A percentile compares a stretch with the other conserved stretches of the same genome.
Conservation (phyloP, 1,140 invertebrate species). For the Planococcus citri region DNA sequence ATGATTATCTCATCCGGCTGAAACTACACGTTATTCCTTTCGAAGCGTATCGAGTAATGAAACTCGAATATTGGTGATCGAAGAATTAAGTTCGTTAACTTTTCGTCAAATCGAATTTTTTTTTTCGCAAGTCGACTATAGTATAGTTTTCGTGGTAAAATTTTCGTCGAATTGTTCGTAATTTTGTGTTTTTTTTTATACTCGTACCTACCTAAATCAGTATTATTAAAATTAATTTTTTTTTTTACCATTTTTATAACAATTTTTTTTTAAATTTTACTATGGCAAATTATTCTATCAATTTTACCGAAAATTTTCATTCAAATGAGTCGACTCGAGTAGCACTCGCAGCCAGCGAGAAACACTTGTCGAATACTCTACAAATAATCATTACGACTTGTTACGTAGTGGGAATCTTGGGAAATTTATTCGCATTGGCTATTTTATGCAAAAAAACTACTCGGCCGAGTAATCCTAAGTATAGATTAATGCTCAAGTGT, state of each 20-base stretch:
- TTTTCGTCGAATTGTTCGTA: slow-evolving; percentile 6
- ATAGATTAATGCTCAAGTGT: slow-evolving; percentile 64
- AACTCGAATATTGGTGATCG: background rate
- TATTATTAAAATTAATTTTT: background rate
- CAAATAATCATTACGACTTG: slow-evolving; percentile 40
- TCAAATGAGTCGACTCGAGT: background rate
- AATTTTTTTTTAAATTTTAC: background rate
- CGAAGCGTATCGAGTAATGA: background rate
- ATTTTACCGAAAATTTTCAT: background rate
- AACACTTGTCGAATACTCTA: background rate
- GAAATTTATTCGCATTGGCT: slow-evolving; percentile 45
- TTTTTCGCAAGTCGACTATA: background rate
- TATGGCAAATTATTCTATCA: background rate
- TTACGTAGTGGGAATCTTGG: slow-evolving; percentile 44
- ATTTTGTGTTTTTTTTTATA: background rate
- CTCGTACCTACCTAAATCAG: too few species aligned
- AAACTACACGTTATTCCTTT: background rate
- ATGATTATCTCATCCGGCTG: background rate
- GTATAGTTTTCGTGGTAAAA: background rate
- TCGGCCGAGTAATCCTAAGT: slow-evolving; percentile 50
- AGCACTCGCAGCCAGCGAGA: background rate
- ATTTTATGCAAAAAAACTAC: slow-evolving; percentile 39
- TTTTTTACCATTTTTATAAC: background rate
- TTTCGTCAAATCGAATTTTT: background rate
- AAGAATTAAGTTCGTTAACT: background rate